phyloP scores from a whole-genome alignment of 2,797 vertebrate genomes.

The Gallinago stenura region DNA sequence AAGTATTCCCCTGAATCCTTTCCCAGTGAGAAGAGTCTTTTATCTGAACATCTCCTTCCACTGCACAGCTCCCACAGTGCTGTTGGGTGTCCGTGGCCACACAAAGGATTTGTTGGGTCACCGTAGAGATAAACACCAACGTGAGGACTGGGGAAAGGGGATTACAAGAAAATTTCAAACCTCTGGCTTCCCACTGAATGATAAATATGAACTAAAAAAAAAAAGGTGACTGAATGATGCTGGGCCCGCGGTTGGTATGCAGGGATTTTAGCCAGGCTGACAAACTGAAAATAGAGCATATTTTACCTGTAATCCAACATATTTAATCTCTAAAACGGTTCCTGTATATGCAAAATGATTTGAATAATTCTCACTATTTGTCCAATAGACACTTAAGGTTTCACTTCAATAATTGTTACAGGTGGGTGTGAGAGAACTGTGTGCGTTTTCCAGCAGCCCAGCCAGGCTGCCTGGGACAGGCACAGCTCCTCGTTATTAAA shows the following conservation, averaged over 20 bases:
- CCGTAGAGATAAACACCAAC: not conserved
- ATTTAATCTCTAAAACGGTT: not conserved
- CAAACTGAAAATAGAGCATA: not conserved
- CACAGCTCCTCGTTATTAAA: not conserved
- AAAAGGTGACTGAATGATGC: not conserved
- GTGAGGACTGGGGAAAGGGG: not conserved
- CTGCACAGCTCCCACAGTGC: not conserved
- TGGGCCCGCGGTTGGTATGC: not conserved
- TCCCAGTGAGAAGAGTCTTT: not conserved
- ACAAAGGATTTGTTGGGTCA: not conserved
- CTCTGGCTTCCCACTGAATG: not conserved
- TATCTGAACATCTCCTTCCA: not conserved
- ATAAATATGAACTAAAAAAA: not conserved
- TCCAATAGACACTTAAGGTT: not conserved
- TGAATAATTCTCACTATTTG: not conserved
- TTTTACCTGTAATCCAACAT: not conserved
- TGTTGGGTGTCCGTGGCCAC: not conserved
- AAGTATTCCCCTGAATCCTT: not conserved
- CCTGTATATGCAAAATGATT: not conserved
- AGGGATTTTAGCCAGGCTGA: not conserved
- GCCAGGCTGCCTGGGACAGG: not conserved
- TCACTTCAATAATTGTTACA: not conserved
- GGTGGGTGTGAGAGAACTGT: not conserved
- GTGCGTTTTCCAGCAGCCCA: not conserved
- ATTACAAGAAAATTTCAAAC: not conserved